Evolutionary conservation across 2,888 invertebrate genomes (phyloP), one percentile per base, ranked within the genome.

Genomic region (Tipula unca): DNA sequence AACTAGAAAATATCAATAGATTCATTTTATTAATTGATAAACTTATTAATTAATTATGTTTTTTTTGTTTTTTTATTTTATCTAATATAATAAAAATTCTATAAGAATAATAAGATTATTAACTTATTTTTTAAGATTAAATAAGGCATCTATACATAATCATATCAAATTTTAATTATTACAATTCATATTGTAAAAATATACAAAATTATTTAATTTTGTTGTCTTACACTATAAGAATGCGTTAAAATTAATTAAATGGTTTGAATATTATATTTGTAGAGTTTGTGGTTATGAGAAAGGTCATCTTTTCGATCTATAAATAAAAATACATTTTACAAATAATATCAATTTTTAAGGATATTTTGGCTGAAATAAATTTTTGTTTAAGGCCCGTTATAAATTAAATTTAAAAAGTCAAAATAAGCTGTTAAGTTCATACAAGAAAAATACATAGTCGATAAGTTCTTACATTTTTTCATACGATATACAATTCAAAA

Each of bases 401-500:
- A 6, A 8, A 36, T 69, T 17, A 36, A 10, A 48, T 48, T 48
- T 17, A n/a, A 2, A 1, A 42, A n/a, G 8, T 25, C 25, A 4
- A 48, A 25, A 10, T 25, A 69, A 69, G 25, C 32, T 4, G 32
- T 6, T 2, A 6, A 0, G 4, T 32, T 6, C 6, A 6, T 32
- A 32, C 32, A 32, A 32, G 6, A 32, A n/a, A n/a, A n/a, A n/a
- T n/a, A n/a, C n/a, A 32, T 32, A 32, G 32, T 32, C 5, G 2
- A n/a, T n/a, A n/a, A n/a, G 32, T 32, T 6, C 69, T 25, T 69
- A 69, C 69, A 69, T 69, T 25, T 48, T 69, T 69, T 83, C 83
- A 85, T 25, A 85, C 85, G 29, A 85, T 85, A 85, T 42, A 85
- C 35, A 85, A 85, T 85, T 85, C 85, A 85, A 85, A 42, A 29